phyloP scores from a whole-genome alignment of 1,140 invertebrate genomes.

The Tribolium madens region DNA sequence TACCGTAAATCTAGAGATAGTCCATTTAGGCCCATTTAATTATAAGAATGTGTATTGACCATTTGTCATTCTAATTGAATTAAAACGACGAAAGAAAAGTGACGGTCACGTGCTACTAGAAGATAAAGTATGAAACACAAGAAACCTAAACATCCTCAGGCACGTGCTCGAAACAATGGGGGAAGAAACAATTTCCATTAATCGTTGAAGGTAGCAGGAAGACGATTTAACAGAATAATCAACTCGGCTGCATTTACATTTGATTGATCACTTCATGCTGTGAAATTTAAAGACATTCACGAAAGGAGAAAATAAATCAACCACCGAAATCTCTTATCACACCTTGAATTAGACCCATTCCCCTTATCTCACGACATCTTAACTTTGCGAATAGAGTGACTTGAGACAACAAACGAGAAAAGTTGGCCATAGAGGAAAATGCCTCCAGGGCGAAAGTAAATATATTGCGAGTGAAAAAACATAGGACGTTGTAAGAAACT shows the following conservation, averaged over 20 bases:
- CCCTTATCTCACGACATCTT: not conserved
- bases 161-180: slow-evolving; percentile 19
- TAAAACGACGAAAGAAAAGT: not conserved
- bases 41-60: slow-evolving; percentile 15
- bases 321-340: slow-evolving; percentile 16
- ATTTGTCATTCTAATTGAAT: slow-evolving; percentile 27
- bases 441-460: not conserved
- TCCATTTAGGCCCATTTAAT: slow-evolving; percentile 16
- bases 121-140: not conserved
- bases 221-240: slow-evolving; percentile 20
- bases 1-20: not conserved
- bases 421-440: too few relatives aligned
- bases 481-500: not conserved
- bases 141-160: not conserved
- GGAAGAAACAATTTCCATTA: slow-evolving; percentile 26
- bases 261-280: slow-evolving; percentile 25
- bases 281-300: too few relatives aligned
- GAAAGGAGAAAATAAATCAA: not conserved
- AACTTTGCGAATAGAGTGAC: not conserved
- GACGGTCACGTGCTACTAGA: not conserved
- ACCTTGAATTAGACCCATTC: not conserved
- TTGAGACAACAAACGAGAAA: slow-evolving; percentile 5
- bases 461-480: not conserved
- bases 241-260: slow-evolving; percentile 24
- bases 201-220: slow-evolving; percentile 2